These are phyloP conservation scores for Conopomorpha cramerella DNA, from an alignment of 1,140 invertebrate species.

Conservation along the genomic window DNA sequence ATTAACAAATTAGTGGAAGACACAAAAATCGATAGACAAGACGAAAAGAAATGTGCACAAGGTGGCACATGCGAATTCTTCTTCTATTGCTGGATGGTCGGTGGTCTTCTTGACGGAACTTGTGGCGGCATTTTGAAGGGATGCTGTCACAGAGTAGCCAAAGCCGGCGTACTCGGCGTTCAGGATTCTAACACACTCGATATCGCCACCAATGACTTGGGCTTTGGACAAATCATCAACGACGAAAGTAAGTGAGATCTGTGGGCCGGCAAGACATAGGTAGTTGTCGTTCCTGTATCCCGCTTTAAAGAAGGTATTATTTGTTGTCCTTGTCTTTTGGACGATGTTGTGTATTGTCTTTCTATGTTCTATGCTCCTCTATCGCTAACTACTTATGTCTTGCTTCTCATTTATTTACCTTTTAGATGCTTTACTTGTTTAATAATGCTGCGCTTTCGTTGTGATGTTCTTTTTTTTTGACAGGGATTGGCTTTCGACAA, in stretches of 20 bases:
- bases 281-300: too few species aligned
- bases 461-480: too few species aligned
- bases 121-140: conserved; percentile 85
- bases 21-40: conserved; percentile 31
- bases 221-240: conserved; percentile 72
- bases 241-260: conserved; percentile 72
- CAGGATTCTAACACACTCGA: conserved; percentile 55
- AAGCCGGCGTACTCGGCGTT: conserved; percentile 71
- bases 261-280: conserved; percentile 56
- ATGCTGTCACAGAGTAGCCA: conserved; percentile 82
- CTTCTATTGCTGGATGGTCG: conserved; percentile 88
- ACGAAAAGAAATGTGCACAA: conserved; percentile 61
- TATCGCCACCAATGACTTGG: conserved; percentile 22
- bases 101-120: conserved; percentile 83
- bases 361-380: too few species aligned
- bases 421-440: too few species aligned
- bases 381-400: too few species aligned
- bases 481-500: too few species aligned
- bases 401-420: too few species aligned
- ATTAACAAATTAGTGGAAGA: conserved; percentile 19
- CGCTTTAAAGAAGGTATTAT: too few species aligned
- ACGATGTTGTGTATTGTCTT: too few species aligned
- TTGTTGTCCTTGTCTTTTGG: too few species aligned
- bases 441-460: too few species aligned
- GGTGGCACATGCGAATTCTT: conserved; percentile 91